Percentiles rank a stretch among this genome's conserved stretches.
phyloP scores from a whole-genome alignment of 2,888 invertebrate genomes.

The Drosophila glabriapex region DNA sequence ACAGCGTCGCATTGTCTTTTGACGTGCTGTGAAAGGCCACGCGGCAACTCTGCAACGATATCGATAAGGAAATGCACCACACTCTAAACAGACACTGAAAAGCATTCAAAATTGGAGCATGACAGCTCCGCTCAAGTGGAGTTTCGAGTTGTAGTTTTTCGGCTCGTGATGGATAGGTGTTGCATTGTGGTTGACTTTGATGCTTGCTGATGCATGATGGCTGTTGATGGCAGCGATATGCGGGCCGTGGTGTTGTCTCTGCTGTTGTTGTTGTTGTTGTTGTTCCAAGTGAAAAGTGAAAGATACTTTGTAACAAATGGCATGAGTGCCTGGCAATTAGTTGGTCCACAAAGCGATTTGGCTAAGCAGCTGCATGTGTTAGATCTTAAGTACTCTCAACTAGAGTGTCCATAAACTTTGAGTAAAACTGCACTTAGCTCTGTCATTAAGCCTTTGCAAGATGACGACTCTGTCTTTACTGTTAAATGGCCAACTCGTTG shows the following conservation, averaged over 20 bases:
- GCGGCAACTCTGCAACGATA: constrained; percentile 15
- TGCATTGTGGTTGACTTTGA: constrained; percentile 49
- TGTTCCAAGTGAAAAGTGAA: constrained; percentile 8
- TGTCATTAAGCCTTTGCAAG: constrained; percentile 33
- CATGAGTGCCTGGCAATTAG: not conserved
- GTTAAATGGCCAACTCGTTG: constrained; percentile 16
- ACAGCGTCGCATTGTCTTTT: constrained; percentile 40
- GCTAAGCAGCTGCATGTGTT: constrained; percentile 4
- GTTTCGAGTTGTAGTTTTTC: constrained; percentile 23
- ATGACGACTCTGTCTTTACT: constrained; percentile 16
- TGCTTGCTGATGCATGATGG: constrained; percentile 17
- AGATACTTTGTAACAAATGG: constrained; percentile 1
- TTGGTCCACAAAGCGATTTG: not conserved
- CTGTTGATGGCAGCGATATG: constrained; percentile 21
- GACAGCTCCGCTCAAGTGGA: constrained; percentile 43
- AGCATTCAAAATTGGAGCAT: constrained; percentile 74
- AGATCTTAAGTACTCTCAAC: constrained; percentile 1
- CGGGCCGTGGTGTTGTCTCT: not conserved
- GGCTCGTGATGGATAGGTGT: constrained; percentile 65
- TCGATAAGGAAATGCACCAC: constrained; percentile 33
- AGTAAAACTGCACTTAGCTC: not conserved
- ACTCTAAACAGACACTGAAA: constrained; percentile 67
- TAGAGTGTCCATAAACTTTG: constrained; percentile 16
- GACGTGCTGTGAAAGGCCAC: constrained; percentile 38
- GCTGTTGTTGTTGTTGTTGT: not conserved